Evolutionary conservation across 2,888 invertebrate species (phyloP).

Genomic region (Rhingia campestris): DNA sequence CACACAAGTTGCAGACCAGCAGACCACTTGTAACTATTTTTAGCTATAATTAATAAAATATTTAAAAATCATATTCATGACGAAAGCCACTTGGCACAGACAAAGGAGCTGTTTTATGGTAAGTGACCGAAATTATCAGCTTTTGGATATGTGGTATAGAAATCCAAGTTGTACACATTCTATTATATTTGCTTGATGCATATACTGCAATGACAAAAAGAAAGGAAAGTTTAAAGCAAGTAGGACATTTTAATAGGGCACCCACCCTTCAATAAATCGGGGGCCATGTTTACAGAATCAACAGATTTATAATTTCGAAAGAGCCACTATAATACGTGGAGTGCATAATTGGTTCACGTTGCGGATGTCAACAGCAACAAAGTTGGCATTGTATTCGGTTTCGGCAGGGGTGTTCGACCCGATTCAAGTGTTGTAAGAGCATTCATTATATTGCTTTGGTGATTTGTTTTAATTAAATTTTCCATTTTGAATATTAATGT

Average conservation of each 20-base stretch:
- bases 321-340: too few species aligned
- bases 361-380: constrained; percentile 2
- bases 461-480: constrained; percentile 62
- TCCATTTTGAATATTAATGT: constrained; percentile 50
- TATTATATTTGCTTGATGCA: too few species aligned
- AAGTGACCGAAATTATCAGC: too few species aligned
- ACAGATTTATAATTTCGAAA: constrained; percentile 29
- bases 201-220: too few species aligned
- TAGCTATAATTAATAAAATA: constrained; percentile 1
- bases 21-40: background rate
- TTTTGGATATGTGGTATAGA: background rate
- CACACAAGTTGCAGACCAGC: background rate
- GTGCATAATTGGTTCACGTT: constrained; percentile 30
- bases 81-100: background rate
- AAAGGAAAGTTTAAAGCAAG: too few species aligned
- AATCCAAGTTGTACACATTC: background rate
- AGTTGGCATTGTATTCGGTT: background rate
- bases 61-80: background rate
- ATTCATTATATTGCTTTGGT: constrained; percentile 2
- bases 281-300: constrained; percentile 24
- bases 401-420: background rate
- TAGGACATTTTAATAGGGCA: background rate
- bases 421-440: background rate
- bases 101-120: background rate
- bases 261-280: background rate